A percentile compares a stretch with the other conserved stretches of the same genome.
Evolutionary conservation across 2,888 invertebrate species (phyloP).

Genomic region (Caenorhabditis wallacei): DNA sequence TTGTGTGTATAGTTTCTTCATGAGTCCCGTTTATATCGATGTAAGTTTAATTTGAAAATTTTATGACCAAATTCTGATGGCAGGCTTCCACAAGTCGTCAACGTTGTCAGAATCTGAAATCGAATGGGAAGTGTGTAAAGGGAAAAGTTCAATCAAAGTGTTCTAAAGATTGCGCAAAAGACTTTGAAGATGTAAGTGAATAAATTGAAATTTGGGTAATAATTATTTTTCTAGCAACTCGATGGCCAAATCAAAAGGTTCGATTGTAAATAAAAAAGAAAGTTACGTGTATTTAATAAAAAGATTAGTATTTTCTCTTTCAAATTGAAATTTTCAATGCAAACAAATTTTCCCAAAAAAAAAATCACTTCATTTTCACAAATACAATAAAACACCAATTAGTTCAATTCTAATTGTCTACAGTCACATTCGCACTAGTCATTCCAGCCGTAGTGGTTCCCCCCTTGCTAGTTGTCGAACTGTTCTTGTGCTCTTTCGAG

Average conservation of each 20-base stretch:
- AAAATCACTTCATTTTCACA: too few species aligned
- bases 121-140: constrained; percentile 43
- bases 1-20: constrained; percentile 33
- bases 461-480: neutral
- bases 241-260: constrained; percentile 32
- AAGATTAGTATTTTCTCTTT: neutral
- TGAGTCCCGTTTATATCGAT: constrained; percentile 41
- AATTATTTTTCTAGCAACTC: constrained; percentile 27
- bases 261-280: neutral
- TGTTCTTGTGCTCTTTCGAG: neutral
- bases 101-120: constrained; percentile 27
- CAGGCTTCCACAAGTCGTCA: constrained; percentile 19
- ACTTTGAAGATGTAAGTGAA: constrained; percentile 40
- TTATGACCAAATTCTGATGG: neutral
- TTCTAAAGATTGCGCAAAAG: constrained; percentile 24
- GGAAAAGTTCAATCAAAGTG: constrained; percentile 5
- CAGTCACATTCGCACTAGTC: too few species aligned
- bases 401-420: too few species aligned
- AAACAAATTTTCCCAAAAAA: too few species aligned
- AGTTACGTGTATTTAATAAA: neutral
- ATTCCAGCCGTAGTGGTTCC: too few species aligned
- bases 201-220: neutral
- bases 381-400: too few species aligned
- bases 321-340: too few species aligned
- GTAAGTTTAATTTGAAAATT: constrained; percentile 13